A percentile compares a stretch with the other conserved stretches of the same genome.
Evolutionary conservation across 2,113 vertebrate species (phyloP).

Genomic region (Labrus mixtus): DNA sequence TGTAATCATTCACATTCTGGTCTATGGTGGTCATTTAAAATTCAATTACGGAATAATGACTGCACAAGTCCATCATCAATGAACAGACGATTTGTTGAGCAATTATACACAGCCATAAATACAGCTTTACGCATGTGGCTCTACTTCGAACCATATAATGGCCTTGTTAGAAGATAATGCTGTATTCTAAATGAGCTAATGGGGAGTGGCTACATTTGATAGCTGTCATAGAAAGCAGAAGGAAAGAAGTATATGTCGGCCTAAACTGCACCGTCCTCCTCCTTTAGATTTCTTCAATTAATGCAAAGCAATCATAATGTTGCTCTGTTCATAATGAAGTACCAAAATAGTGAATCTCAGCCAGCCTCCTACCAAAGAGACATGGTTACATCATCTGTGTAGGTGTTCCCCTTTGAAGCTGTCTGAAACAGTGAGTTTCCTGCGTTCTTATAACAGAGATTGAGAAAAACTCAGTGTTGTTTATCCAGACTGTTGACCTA

Average conservation of each 20-base stretch:
- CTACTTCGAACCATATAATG: slow-evolving; percentile 44
- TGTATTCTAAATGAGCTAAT: slow-evolving; percentile 39
- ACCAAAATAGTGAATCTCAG: slow-evolving; percentile 46
- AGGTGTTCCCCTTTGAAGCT: slow-evolving; percentile 61
- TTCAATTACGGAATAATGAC: slow-evolving; percentile 74
- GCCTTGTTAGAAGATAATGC: slow-evolving; percentile 23
- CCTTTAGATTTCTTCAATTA: slow-evolving; percentile 20
- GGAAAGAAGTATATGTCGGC: slow-evolving; percentile 13
- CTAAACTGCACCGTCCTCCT: slow-evolving; percentile 2
- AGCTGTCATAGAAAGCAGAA: slow-evolving; percentile 3
- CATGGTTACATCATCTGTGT: slow-evolving; percentile 68
- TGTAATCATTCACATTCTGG: slow-evolving; percentile 55
- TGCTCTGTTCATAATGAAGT: slow-evolving; percentile 46
- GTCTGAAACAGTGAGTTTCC: slow-evolving; percentile 49
- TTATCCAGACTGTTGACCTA: slow-evolving; percentile 38
- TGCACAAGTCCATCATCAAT: slow-evolving; percentile 67
- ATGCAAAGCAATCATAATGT: slow-evolving; percentile 26
- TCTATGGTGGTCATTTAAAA: slow-evolving; percentile 68
- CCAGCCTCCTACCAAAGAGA: slow-evolving; percentile 59
- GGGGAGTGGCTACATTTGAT: slow-evolving; percentile 32
- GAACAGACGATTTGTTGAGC: slow-evolving; percentile 65
- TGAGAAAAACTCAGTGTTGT: slow-evolving; percentile 23
- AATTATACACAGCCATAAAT: slow-evolving; percentile 69
- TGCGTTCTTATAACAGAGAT: slow-evolving; percentile 26
- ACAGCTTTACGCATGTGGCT: slow-evolving; percentile 46